These are phyloP conservation scores for Phyllotreta striolata DNA, from an alignment of 2,888 invertebrate species.

Conservation along the genomic window DNA sequence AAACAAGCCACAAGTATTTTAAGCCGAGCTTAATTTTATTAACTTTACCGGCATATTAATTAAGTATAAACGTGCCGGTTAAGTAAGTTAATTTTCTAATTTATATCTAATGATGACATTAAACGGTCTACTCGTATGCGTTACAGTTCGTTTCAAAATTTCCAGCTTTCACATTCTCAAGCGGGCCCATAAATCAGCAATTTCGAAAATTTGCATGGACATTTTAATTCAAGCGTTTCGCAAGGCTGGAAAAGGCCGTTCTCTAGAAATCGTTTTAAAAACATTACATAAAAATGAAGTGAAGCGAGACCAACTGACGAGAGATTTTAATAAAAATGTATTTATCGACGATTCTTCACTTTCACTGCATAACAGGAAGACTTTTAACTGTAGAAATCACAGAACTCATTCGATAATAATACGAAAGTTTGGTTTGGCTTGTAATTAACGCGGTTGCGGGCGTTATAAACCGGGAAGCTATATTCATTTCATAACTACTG, in stretches of 20 bases:
- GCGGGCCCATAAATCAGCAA: slow-evolving; percentile 16
- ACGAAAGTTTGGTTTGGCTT: slow-evolving; percentile 8
- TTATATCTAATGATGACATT: no score
- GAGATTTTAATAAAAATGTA: slow-evolving; percentile 31
- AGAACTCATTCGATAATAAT: slow-evolving; percentile 11
- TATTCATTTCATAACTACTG: no score
- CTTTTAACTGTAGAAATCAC: slow-evolving; percentile 15
- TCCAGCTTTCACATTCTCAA: slow-evolving; percentile 20
- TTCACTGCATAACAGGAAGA: slow-evolving; percentile 32
- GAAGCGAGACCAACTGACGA: slow-evolving; percentile 28
- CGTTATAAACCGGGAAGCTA: no score
- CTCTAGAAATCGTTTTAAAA: slow-evolving; percentile 27
- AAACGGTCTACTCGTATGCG: no score
- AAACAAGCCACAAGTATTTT: no score
- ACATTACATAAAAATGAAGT: slow-evolving; percentile 35
- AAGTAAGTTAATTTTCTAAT: no score
- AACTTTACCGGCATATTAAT: no score
- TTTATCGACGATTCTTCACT: slow-evolving; percentile 28
- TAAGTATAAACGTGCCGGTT: no score
- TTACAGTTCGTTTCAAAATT: slow-evolving; percentile 6
- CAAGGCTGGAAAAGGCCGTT: slow-evolving; percentile 21
- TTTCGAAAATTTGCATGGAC: slow-evolving; percentile 22
- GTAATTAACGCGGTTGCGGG: slow-evolving; percentile 18
- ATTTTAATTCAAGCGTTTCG: slow-evolving; percentile 21
- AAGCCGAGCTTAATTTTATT: no score